These are phyloP conservation scores for Reticulitermes lucifugus DNA, from an alignment of 2,888 invertebrate genomes.

Conservation along the genomic window DNA sequence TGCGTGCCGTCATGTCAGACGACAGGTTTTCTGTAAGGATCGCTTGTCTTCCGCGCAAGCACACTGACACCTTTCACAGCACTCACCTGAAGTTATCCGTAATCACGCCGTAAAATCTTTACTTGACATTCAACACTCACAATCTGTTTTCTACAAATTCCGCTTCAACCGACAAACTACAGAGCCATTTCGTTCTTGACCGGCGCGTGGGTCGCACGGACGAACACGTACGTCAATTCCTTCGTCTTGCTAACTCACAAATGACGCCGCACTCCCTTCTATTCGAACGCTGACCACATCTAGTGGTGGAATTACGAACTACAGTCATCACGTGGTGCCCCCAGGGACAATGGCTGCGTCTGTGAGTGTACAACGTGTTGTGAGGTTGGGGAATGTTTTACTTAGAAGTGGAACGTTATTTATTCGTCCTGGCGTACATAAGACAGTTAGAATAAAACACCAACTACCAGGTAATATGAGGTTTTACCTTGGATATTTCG, in stretches of 20 bases:
- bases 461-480: background rate
- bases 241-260: slow-evolving; percentile 38
- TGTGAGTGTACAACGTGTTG: slow-evolving; percentile 47
- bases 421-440: background rate
- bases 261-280: slow-evolving; percentile 50
- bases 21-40: slow-evolving; percentile 15
- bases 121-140: too few relatives aligned
- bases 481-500: background rate
- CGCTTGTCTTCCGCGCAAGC: slow-evolving; percentile 30
- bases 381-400: slow-evolving; percentile 47
- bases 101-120: background rate
- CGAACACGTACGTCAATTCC: slow-evolving; percentile 45
- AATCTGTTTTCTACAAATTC: slow-evolving; percentile 20
- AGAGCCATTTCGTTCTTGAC: slow-evolving; percentile 33
- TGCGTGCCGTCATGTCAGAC: slow-evolving; percentile 43
- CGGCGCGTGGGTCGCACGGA: slow-evolving; percentile 49
- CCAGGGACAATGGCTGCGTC: slow-evolving; percentile 51
- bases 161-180: slow-evolving; percentile 15
- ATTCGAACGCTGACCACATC: slow-evolving; percentile 51
- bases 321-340: slow-evolving; percentile 46
- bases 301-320: slow-evolving; percentile 49
- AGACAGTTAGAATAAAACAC: background rate
- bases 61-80: slow-evolving; percentile 35
- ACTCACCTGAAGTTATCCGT: background rate
- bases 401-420: slow-evolving; percentile 28